These are phyloP conservation scores for Aphelenchoides fujianensis DNA, from an alignment of 1,140 invertebrate species.

Conservation along the genomic window DNA sequence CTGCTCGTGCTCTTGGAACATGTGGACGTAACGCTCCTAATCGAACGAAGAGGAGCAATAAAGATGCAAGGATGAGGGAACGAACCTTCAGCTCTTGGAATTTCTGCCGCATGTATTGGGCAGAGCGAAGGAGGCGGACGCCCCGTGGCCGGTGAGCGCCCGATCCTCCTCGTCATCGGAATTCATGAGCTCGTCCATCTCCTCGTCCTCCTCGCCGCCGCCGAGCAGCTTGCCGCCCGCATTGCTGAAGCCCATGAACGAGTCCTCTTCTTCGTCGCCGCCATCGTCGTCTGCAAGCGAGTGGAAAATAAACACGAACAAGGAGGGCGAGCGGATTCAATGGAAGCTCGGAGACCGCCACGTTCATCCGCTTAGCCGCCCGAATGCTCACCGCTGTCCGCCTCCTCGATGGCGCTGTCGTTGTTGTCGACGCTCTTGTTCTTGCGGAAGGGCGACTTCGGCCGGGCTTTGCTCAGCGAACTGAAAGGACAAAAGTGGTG, in stretches of 20 bases:
- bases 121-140: neutral
- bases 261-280: constrained; percentile 45
- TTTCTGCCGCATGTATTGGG: constrained; percentile 42
- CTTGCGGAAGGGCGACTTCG: constrained; percentile 3
- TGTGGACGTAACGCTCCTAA: constrained; percentile 27
- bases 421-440: constrained; percentile 20
- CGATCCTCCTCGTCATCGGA: constrained; percentile 34
- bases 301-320: neutral
- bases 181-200: constrained; percentile 17
- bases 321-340: neutral
- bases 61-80: too few species aligned
- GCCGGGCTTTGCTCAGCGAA: constrained; percentile 5
- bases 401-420: constrained; percentile 20
- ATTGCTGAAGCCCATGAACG: constrained; percentile 24
- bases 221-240: constrained; percentile 12
- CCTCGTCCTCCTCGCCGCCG: constrained; percentile 35
- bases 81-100: constrained; percentile 36
- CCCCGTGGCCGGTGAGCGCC: constrained; percentile 16
- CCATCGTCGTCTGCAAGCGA: constrained; percentile 37
- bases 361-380: constrained; percentile 2
- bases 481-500: neutral
- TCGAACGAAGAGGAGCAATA: too few species aligned
- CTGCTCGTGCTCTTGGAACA: constrained; percentile 42
- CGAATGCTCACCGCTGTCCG: constrained; percentile 11
- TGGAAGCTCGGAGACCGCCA: too few species aligned